Evolutionary conservation across 2,113 vertebrate genomes (phyloP).

Genomic region (Strix aluco): DNA sequence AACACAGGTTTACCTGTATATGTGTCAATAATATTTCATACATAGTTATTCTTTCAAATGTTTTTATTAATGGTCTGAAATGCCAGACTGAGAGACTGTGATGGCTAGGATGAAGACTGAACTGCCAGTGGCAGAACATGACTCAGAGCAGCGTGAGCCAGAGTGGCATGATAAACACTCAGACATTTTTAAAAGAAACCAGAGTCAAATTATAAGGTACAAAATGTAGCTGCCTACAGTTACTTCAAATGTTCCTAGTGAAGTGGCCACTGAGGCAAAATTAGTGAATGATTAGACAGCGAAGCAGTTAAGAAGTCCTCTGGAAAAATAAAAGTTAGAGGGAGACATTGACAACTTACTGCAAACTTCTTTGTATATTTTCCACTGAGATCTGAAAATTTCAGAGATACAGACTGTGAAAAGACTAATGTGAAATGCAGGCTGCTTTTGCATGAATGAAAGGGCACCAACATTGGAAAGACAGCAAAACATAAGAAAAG

Average conservation of each 20-base stretch:
- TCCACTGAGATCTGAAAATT: not conserved
- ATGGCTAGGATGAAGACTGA: not conserved
- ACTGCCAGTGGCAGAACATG: not conserved
- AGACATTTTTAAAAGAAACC: not conserved
- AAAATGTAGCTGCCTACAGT: not conserved
- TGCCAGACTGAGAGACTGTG: not conserved
- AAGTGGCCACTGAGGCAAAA: not conserved
- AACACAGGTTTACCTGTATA: not conserved
- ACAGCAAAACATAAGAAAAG: not conserved
- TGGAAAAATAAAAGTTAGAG: not conserved
- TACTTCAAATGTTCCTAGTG: not conserved
- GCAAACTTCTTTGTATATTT: not conserved
- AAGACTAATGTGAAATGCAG: not conserved
- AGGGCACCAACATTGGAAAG: not conserved
- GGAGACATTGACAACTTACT: not conserved
- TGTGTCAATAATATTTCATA: not conserved
- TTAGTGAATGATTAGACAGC: not conserved
- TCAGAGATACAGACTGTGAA: not conserved
- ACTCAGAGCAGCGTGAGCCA: not conserved
- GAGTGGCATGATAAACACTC: not conserved
- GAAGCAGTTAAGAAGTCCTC: not conserved
- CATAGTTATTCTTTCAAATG: not conserved
- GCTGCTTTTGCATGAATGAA: not conserved
- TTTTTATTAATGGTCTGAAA: not conserved
- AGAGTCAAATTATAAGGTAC: not conserved